phyloP scores from a whole-genome alignment of 2,888 invertebrate genomes.

The Blastobasis adustella region DNA sequence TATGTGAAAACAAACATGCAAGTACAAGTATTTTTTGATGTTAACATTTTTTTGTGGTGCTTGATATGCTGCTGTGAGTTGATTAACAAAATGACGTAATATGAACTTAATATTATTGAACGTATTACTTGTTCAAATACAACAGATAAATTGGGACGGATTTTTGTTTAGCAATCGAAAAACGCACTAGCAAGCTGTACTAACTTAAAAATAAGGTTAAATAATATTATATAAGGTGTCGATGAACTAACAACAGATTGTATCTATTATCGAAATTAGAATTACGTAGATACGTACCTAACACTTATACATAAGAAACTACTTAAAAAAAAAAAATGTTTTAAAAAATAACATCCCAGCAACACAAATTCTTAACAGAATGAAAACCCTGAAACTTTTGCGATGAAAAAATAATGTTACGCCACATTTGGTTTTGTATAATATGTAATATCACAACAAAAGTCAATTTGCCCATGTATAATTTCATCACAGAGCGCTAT shows the following conservation, averaged over 20 bases:
- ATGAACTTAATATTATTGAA: slow-evolving; percentile 23
- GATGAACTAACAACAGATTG: slow-evolving; percentile 23
- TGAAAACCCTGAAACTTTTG: too few species aligned
- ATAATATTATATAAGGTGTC: slow-evolving; percentile 4
- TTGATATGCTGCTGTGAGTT: slow-evolving; percentile 54
- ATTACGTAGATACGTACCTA: slow-evolving; percentile 1
- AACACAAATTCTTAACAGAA: slow-evolving; percentile 17
- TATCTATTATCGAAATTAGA: slow-evolving; percentile 19
- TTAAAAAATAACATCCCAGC: slow-evolving; percentile 20
- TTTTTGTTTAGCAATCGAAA: slow-evolving; percentile 13
- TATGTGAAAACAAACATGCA: slow-evolving; percentile 67
- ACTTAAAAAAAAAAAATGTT: too few species aligned
- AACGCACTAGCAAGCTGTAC: slow-evolving; percentile 33
- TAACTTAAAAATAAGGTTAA: slow-evolving; percentile 15
- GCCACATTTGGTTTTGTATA: too few species aligned
- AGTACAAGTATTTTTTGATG: slow-evolving; percentile 49
- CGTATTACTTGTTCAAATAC: slow-evolving; percentile 26
- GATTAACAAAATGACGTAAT: slow-evolving; percentile 20
- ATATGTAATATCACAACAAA: slow-evolving; percentile 35
- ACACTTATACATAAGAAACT: too few species aligned
- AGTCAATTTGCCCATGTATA: slow-evolving; percentile 52
- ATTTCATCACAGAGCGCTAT: slow-evolving; percentile 58
- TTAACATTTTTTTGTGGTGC: slow-evolving; percentile 46
- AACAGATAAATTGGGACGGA: slow-evolving; percentile 47
- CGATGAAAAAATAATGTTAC: too few species aligned